Evolutionary conservation across 1,140 invertebrate genomes (phyloP), one percentile per base, ranked within the genome.

Genomic region (Pseudomyrmex pallidus): DNA sequence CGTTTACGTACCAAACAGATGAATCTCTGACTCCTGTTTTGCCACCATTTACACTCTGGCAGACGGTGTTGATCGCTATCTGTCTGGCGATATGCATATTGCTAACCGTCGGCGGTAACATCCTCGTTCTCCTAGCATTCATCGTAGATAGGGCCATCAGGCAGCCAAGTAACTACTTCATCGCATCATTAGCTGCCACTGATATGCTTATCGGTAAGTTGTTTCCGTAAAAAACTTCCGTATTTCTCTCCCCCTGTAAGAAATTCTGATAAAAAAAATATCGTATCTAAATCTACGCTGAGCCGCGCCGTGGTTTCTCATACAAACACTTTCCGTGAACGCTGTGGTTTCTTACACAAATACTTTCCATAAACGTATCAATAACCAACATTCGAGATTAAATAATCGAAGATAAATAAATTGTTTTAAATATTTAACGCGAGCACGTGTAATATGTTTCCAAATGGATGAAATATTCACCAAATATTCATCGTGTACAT

Each of bases 121-220:
- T 99, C 63, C 96, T 99, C 15, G 99, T 99, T 48, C 95, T 99
- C 25, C 93, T 99, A 52, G 98, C 99, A 25, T 99, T 99, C 94
- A 97, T 99, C 74, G 97, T 99, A 35, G 99, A 99, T 93, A 96
- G 99, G 77, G 97, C 97, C 74, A 99, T 99, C 90, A 96, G 99
- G 62, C 99, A 99, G 91, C 99, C 99, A 2, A 99, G 98, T 91
- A 99, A 99, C 95, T 99, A 99, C 95, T 99, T 99, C 95, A 99
- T 99, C 72, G 99, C 98, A 2, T 99, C 99, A 0, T 95, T 99
- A 59, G 99, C 99, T 25, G 98, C 99, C 48, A 99, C 99, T 12
- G 99, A 99, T 95, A 96, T 99, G 95, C 96, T 99, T 78, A 99
- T 99, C 93, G 99, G 99, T 96, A 94, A 96, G 95, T 35, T 0